Conservation (phyloP, 2,113 vertebrate genomes). For the Mesoclemmys tuberculata region DNA sequence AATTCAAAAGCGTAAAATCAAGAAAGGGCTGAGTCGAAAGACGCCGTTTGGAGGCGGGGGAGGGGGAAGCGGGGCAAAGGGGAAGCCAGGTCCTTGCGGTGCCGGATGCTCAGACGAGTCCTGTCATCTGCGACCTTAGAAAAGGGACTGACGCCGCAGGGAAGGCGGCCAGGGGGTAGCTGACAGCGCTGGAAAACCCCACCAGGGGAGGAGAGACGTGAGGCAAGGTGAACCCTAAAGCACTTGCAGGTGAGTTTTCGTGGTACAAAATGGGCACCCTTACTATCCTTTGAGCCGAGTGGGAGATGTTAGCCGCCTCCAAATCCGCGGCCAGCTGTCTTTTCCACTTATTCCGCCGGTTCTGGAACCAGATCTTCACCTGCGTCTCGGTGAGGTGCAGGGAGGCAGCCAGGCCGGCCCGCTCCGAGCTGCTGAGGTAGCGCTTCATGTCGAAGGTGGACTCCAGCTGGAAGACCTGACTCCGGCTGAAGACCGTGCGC, state of each 20-base stretch:
- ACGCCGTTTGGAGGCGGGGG: slow-evolving; percentile 6
- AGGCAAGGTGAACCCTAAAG: slow-evolving; percentile 81
- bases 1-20: slow-evolving; percentile 32
- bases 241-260: slow-evolving; percentile 79
- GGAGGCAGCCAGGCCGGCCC: slow-evolving; percentile 86
- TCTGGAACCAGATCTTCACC: slow-evolving; percentile 84
- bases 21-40: slow-evolving; percentile 43
- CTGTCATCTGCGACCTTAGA: slow-evolving; percentile 90
- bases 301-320: slow-evolving; percentile 86
- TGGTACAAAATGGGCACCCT: slow-evolving; percentile 94
- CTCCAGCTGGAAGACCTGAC: slow-evolving; percentile 91
- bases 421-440: slow-evolving; percentile 90
- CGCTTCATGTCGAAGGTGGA: slow-evolving; percentile 91
- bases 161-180: slow-evolving; percentile 87
- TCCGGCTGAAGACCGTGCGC: slow-evolving; percentile 91
- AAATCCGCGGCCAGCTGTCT: slow-evolving; percentile 90
- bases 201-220: slow-evolving; percentile 81
- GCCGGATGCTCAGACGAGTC: slow-evolving; percentile 83
- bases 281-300: slow-evolving; percentile 87
- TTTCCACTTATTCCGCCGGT: slow-evolving; percentile 93
- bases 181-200: slow-evolving; percentile 83
- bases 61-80: neutral
- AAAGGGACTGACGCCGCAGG: slow-evolving; percentile 85
- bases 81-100: neutral
- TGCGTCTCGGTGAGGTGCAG: slow-evolving; percentile 86